Evolutionary conservation across 2,888 invertebrate species (phyloP).

Genomic region (Melanargia galathea): DNA sequence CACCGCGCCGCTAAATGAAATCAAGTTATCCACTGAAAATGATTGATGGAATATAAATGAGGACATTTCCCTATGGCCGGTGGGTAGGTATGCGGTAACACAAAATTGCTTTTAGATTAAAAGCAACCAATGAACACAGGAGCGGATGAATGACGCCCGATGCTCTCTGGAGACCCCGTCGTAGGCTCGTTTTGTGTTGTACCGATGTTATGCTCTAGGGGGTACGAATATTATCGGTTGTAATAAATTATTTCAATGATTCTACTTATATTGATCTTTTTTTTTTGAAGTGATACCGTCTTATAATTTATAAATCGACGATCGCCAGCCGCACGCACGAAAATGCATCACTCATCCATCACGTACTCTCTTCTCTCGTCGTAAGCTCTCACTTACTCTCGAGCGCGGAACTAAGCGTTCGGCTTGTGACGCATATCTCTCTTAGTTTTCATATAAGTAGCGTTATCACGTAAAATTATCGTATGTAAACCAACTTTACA

Average conservation of each 20-base stretch:
- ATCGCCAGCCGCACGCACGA: too few relatives aligned
- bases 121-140: conserved; percentile 41
- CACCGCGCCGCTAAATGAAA: conserved; percentile 30
- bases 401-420: too few relatives aligned
- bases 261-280: background rate
- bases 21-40: conserved; percentile 40
- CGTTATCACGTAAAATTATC: too few relatives aligned
- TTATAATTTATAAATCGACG: too few relatives aligned
- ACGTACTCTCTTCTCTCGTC: too few relatives aligned
- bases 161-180: conserved; percentile 36
- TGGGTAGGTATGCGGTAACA: conserved; percentile 56
- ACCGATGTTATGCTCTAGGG: conserved; percentile 30
- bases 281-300: background rate
- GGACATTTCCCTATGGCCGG: conserved; percentile 53
- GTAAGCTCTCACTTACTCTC: too few relatives aligned
- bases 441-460: too few relatives aligned
- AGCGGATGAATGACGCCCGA: conserved; percentile 32
- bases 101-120: conserved; percentile 74
- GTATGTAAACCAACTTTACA: too few relatives aligned
- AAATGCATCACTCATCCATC: too few relatives aligned
- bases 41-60: conserved; percentile 59
- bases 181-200: conserved; percentile 36
- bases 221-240: conserved; percentile 19
- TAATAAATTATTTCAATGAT: conserved; percentile 5
- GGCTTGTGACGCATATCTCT: too few relatives aligned